Evolutionary conservation across 2,113 vertebrate genomes (phyloP).

Genomic region (Cyprinodon brontotheroides): DNA sequence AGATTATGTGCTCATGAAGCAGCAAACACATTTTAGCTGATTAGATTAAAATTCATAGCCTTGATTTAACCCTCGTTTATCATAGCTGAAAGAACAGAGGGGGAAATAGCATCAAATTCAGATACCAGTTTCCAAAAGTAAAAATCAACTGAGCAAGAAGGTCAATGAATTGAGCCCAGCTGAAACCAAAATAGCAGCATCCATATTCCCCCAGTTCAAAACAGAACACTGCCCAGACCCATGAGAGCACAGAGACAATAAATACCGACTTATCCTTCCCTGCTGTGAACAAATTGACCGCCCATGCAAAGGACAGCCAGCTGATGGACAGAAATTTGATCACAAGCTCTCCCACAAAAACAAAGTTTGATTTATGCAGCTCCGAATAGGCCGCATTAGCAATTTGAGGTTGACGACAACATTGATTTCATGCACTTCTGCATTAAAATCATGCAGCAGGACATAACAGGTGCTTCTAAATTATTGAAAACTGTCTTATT

Average conservation of each 20-base stretch:
- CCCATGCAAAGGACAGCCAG: slow-evolving; percentile 25
- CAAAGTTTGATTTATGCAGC: slow-evolving; percentile 40
- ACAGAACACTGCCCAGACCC: slow-evolving; percentile 19
- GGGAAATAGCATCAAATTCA: slow-evolving; percentile 12
- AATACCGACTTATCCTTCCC: slow-evolving; percentile 36
- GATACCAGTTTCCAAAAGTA: slow-evolving; percentile 33
- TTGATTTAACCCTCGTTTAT: not conserved
- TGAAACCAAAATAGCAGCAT: slow-evolving; percentile 41
- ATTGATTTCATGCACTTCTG: no score
- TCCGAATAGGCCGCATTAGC: slow-evolving; percentile 25
- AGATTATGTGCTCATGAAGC: not conserved
- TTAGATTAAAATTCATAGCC: not conserved
- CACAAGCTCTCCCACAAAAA: slow-evolving; percentile 43
- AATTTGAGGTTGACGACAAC: slow-evolving; percentile 9
- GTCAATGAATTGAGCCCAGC: slow-evolving; percentile 37
- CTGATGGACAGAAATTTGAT: slow-evolving; percentile 42
- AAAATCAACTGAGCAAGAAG: slow-evolving; percentile 25
- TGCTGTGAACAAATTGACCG: slow-evolving; percentile 48
- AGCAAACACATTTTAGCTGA: not conserved
- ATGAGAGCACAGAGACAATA: slow-evolving; percentile 19
- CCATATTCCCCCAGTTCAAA: slow-evolving; percentile 39
- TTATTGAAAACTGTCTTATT: no score
- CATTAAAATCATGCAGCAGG: no score
- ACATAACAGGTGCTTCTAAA: no score
- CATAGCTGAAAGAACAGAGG: not conserved